Conservation (phyloP, 2,888 invertebrate species). For the Mythimna lalbum region DNA sequence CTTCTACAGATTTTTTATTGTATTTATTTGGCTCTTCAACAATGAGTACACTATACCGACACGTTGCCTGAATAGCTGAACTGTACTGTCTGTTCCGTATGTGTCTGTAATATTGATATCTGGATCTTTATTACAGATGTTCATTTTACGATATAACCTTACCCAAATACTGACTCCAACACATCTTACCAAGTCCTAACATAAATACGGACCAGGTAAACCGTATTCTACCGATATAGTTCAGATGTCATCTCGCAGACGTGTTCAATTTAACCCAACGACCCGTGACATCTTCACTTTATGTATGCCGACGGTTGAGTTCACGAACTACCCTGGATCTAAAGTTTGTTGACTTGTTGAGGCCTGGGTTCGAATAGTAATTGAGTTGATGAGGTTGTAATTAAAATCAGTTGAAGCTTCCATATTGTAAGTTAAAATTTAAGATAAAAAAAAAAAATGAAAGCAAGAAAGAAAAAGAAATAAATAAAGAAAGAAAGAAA, state of each 20-base stretch:
- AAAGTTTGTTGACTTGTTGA: conserved; percentile 40
- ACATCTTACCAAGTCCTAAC: not conserved
- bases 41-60: too few species aligned
- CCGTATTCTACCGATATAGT: conserved; percentile 8
- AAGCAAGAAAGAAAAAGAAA: too few species aligned
- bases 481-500: too few species aligned
- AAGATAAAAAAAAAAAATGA: not conserved
- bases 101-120: not conserved
- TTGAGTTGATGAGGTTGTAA: conserved; percentile 19
- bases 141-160: conserved; percentile 5
- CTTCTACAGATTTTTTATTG: too few species aligned
- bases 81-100: not conserved
- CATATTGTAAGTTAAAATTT: not conserved
- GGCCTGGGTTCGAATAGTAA: conserved; percentile 29
- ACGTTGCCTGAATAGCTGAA: too few species aligned
- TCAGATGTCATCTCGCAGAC: conserved; percentile 25
- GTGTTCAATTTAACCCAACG: conserved; percentile 40
- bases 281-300: conserved; percentile 22
- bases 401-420: conserved; percentile 27
- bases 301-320: conserved; percentile 26
- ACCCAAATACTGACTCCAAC: not conserved
- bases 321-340: conserved; percentile 31
- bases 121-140: not conserved
- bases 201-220: conserved; percentile 2
- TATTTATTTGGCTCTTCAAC: too few species aligned